phyloP scores from a whole-genome alignment of 2,888 invertebrate species.

The Pseudococcus viburni region DNA sequence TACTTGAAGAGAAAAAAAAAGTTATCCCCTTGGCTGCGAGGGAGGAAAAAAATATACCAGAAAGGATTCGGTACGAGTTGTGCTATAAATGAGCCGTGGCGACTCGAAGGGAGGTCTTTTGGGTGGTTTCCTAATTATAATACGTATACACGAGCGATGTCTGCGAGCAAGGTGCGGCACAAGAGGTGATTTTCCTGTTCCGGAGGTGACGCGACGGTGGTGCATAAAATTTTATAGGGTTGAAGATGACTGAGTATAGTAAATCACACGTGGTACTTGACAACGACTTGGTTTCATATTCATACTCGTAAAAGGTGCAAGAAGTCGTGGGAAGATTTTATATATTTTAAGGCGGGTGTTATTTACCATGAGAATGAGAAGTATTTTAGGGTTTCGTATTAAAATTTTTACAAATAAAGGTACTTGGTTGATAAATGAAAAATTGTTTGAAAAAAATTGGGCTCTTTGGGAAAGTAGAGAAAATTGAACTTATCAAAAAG shows the following conservation, averaged over 20 bases:
- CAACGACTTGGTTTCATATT: no score
- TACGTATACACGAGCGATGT: neutral
- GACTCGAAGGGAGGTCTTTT: constrained; percentile 8
- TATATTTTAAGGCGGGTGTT: no score
- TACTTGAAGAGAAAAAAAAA: neutral
- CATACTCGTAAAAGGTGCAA: no score
- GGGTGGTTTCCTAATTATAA: constrained; percentile 10
- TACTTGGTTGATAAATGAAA: no score
- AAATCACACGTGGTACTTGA: neutral
- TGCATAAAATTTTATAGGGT: constrained; percentile 11
- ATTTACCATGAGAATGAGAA: no score
- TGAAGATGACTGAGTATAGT: neutral
- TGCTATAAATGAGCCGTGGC: neutral
- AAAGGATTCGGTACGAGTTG: neutral
- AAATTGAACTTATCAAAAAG: no score
- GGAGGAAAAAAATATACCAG: neutral
- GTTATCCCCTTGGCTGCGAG: neutral
- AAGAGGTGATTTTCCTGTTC: neutral
- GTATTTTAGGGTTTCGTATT: no score
- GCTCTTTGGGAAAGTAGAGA: no score
- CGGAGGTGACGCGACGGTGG: neutral
- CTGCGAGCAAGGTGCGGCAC: neutral
- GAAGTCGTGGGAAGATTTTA: neutral
- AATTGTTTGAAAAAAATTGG: no score
- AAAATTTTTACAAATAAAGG: no score